Evolutionary conservation across 2,888 invertebrate species (phyloP), one percentile per base, ranked within the genome.

Genomic region (Morpho achilles): DNA sequence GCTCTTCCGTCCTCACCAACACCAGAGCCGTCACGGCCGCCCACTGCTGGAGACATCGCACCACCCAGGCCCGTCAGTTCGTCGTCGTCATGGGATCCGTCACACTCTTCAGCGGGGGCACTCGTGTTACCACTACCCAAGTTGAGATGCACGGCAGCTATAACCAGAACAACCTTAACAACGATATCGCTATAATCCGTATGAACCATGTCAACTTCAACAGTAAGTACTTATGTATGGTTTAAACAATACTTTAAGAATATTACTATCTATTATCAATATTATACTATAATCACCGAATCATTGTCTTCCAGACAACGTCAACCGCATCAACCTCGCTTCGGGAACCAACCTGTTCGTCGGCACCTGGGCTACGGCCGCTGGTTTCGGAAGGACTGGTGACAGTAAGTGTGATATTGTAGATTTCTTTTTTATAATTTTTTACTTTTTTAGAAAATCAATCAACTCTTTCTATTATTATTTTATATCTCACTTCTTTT

Each of bases 21-120:
- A 74, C 65, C 9, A 70, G 72, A 1, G 66, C 72, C 23, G 64
- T 76, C 41, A 79, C 78, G 0, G 73, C 79, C 0, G 79, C 69
- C 0, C 60, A 79, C 67, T 79, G 77, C 67, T 77, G 78, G 80
- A 61, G 66, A 56, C 71, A 76, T 62, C 69, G 73, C n/a, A 48
- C 65, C 22, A 61, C 55, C 56, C 72, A 73, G 44, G 81, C 77
- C 22, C 68, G 69, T 9, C 67, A 67, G 49, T 71, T 81, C 64
- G 60, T 58, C 40, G 68, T 81, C 41, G 79, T 79, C 23, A 68
- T 80, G 5, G 81, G 76, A 5, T 69, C 72, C 4, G 47, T 57
- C 6, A 43, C 43, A 0, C 65, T 80, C 49, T 77, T 76, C 68
- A 63, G 59, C 0, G 77, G 77, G 3, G 74, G 72, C 6, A 62